phyloP scores from a whole-genome alignment of 2,797 vertebrate species.

The Phylloscopus collybita region DNA sequence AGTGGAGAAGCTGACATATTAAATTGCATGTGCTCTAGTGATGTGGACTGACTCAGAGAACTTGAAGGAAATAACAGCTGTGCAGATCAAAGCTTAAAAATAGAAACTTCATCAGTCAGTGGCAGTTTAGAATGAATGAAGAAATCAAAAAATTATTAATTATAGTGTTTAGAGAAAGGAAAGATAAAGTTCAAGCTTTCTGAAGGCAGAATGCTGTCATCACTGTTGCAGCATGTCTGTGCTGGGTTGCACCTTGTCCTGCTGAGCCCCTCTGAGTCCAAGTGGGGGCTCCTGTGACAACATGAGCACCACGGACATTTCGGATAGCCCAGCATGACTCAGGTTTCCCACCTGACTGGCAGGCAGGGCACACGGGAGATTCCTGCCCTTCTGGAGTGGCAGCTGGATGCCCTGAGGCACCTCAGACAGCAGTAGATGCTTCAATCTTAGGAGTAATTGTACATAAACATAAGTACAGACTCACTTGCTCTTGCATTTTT shows the following conservation, averaged over 20 bases:
- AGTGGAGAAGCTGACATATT: constrained; percentile 1
- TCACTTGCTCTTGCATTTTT: neutral
- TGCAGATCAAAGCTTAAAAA: constrained; percentile 39
- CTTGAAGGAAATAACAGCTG: constrained; percentile 49
- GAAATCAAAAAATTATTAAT: constrained; percentile 41
- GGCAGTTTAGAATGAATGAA: constrained; percentile 37
- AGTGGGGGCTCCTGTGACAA: neutral
- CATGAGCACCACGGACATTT: neutral
- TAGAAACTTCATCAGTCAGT: constrained; percentile 45
- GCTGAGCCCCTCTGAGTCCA: neutral
- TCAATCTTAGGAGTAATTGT: neutral
- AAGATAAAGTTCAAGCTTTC: neutral
- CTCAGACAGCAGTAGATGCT: neutral
- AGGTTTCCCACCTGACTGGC: neutral
- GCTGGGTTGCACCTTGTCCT: neutral
- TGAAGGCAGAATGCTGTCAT: neutral
- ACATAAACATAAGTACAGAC: neutral
- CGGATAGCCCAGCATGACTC: neutral
- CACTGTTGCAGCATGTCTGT: accelerated
- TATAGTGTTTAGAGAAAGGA: constrained; percentile 3
- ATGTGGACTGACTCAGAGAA: constrained; percentile 39
- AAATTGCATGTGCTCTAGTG: neutral
- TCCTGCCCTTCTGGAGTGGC: constrained; percentile 1
- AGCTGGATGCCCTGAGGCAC: constrained; percentile 3
- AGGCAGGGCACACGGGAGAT: neutral